Evolutionary conservation across 2,113 vertebrate species (phyloP).

Genomic region (Morphnarchus princeps): DNA sequence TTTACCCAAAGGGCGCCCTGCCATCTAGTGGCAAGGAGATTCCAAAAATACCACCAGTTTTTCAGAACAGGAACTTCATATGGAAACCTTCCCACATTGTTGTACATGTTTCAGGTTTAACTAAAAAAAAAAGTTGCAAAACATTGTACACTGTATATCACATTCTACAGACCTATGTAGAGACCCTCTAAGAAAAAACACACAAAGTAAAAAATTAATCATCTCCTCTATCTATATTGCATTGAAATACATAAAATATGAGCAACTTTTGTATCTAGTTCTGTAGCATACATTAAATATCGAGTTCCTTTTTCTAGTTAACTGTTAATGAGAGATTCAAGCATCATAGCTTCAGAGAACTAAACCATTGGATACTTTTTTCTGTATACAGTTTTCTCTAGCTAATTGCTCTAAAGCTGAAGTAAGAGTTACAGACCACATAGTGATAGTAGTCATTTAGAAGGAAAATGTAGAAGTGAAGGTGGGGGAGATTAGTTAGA

Average conservation of each 20-base stretch:
- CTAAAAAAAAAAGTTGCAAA: not conserved
- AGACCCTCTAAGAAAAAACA: not conserved
- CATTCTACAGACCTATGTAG: not conserved
- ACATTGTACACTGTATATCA: not conserved
- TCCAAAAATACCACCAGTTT: not conserved
- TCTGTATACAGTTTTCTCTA: not conserved
- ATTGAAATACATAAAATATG: not conserved
- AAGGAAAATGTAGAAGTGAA: not conserved
- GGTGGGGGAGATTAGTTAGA: not conserved
- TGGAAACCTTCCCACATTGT: not conserved
- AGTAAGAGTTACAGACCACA: not conserved
- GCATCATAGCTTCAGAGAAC: not conserved
- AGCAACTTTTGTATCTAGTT: not conserved
- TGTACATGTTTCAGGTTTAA: not conserved
- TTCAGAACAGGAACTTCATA: not conserved
- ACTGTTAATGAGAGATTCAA: not conserved
- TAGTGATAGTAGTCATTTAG: not conserved
- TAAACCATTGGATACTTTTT: not conserved
- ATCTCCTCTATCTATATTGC: not conserved
- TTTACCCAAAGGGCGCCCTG: constrained; percentile 42
- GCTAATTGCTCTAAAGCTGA: not conserved
- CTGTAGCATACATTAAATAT: not conserved
- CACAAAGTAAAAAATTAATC: not conserved
- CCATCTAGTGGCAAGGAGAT: constrained; percentile 66
- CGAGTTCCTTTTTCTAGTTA: not conserved